Evolutionary conservation across 2,888 invertebrate species (phyloP), one percentile per base, ranked within the genome.

Genomic region (Yponomeuta malinellus): DNA sequence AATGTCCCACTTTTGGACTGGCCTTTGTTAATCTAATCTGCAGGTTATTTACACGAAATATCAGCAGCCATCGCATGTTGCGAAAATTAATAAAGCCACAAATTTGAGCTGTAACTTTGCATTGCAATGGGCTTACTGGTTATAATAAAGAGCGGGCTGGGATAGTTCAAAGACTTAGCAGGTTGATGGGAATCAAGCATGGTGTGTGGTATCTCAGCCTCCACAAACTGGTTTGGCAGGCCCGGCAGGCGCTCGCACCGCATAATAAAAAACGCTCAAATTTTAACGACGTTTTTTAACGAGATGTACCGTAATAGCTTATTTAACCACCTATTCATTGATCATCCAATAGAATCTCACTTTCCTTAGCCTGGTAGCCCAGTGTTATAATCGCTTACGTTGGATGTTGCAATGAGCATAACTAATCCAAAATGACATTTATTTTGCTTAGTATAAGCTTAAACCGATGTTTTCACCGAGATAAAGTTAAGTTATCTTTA

Each of bases 251-350:
- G 77, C 68, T 64, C 68, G 29, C 68, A 31, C 52, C 10, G 33
- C 79, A 76, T 80, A 78, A 83, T 87, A 87, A 87, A 87, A 86
- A 80, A 75, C 81, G 86, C 85, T 87, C 83, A 86, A 85, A 85
- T 78, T 83, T 89, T 86, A 83, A 88, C 84, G 84, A 85, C 77
- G 74, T 74, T 70, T 78, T 76, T 80, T 83, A 84, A 84, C 82
- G 78, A 82, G 78, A 75, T 73, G 70, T 77, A 73, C 74, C 76
- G 74, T 71, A 72, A 72, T 70, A 71, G 12, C 52, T 29, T 48
- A 63, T 63, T 43, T 43, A 43, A 43, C 59, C 74, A 73, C 71
- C 72, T 78, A 78, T 83, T 80, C 81, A 82, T 83, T 83, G 80
- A 79, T 81, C 78, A 74, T 76, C 79, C 75, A 81, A 82, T 81